Evolutionary conservation across 2,888 invertebrate species (phyloP), one percentile per base, ranked within the genome.

Genomic region (Matsumyia berberina): DNA sequence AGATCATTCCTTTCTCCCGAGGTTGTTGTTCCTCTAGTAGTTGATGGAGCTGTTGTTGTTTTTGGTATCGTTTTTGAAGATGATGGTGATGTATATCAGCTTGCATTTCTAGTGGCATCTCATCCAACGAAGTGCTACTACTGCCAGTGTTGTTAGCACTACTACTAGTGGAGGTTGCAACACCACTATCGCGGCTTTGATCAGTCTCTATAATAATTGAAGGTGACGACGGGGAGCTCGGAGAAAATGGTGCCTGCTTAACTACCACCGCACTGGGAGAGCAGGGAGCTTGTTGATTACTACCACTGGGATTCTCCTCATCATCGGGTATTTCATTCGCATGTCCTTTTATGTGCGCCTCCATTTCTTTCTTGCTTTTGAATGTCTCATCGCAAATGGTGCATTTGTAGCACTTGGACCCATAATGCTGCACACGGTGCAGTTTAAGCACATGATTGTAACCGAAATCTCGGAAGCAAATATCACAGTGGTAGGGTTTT

Each of bases 321-420:
- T 93, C 91, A 55, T 95, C 94, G n/a, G 93, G 93, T 31, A 93
- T 92, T 88, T 91, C 91, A 78, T 95, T 95, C 42, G 95, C 94
- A 89, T 96, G 96, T 1, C 94, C 95, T 90, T 95, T 95, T 72
- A 97, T 97, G 91, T 97, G 97, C 12, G 96, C 94, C 90, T 97
- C 97, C 96, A 97, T 96, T 87, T 95, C 95, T 90, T 97, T 97
- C 91, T 97, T 97, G 29, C 96, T 97, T 88, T 95, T 96, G 90
- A 97, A 97, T 0, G 97, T 97, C 88, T 96, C 96, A 88, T 97
- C 96, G 91, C 97, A 97, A 24, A 97, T 95, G 2, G 97, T 97
- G 91, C 97, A 97, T 88, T 97, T 97, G 92, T 97, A 97, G 81
- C 97, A 97, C 89, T 97, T 97, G 90, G 97, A 96, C 0, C 97